Conservation (phyloP, 2,113 vertebrate species). For the Camelus dromedarius region DNA sequence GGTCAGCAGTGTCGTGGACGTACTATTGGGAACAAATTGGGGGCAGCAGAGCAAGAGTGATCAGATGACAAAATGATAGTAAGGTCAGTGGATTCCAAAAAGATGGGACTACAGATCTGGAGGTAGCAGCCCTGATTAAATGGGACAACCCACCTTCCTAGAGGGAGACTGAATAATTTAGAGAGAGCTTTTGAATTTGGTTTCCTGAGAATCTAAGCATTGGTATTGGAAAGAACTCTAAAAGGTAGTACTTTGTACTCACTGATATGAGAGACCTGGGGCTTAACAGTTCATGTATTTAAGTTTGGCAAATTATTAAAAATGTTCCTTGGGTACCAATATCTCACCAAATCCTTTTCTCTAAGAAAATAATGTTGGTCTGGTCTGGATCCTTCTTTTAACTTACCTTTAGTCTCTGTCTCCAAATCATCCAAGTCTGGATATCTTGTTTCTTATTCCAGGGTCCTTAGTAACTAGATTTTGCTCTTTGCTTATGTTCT, state of each 20-base stretch:
- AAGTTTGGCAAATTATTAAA: neutral
- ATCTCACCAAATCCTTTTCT: neutral
- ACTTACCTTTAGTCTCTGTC: neutral
- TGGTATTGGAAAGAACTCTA: neutral
- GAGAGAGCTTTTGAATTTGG: neutral
- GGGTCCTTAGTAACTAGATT: neutral
- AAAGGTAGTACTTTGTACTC: neutral
- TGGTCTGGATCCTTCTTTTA: neutral
- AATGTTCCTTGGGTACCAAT: neutral
- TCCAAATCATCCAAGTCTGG: neutral
- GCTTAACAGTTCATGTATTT: neutral
- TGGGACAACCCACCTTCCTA: neutral
- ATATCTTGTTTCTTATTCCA: neutral
- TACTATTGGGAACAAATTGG: neutral
- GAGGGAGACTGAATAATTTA: neutral
- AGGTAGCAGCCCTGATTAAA: neutral
- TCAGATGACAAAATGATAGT: neutral
- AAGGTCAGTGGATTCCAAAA: neutral
- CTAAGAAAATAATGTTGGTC: neutral
- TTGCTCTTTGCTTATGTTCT: neutral
- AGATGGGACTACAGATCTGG: neutral
- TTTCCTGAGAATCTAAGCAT: neutral
- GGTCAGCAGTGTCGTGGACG: neutral
- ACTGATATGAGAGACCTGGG: neutral
- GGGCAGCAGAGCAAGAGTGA: too few relatives aligned